A percentile compares a stretch with the other conserved stretches of the same genome.
Conservation (phyloP, 2,113 vertebrate species). For the Dicentrarchus labrax region DNA sequence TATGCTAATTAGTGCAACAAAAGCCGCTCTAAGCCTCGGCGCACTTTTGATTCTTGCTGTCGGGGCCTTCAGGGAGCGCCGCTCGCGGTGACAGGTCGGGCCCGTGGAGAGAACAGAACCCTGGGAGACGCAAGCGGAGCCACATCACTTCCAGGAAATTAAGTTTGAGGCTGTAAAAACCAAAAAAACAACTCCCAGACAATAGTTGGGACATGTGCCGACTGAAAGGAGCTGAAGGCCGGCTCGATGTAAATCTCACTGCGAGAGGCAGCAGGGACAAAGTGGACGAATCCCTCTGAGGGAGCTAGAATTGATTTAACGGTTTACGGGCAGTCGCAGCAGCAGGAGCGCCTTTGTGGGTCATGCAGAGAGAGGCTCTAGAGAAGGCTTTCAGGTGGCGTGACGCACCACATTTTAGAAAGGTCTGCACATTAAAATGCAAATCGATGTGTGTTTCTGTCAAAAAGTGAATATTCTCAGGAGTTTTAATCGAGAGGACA, state of each 20-base stretch:
- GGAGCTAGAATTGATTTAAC: slow-evolving; percentile 50
- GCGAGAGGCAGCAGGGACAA: slow-evolving; percentile 9
- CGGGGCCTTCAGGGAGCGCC: neutral
- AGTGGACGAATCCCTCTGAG: slow-evolving; percentile 46
- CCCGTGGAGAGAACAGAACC: slow-evolving; percentile 15
- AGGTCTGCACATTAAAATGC: neutral
- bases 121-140: neutral
- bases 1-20: slow-evolving; percentile 65
- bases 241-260: slow-evolving; percentile 42
- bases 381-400: neutral
- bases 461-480: neutral
- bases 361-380: neutral
- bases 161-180: slow-evolving; percentile 52
- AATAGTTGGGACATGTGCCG: slow-evolving; percentile 54
- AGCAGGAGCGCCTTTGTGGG: neutral
- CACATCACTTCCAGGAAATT: slow-evolving; percentile 65
- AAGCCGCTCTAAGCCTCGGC: slow-evolving; percentile 35
- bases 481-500: neutral
- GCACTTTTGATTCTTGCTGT: slow-evolving; percentile 25
- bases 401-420: neutral
- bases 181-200: slow-evolving; percentile 25
- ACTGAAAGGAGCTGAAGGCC: slow-evolving; percentile 47
- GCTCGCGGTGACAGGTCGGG: slow-evolving; percentile 36
- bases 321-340: neutral
- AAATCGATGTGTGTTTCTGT: neutral